These are phyloP conservation scores for Silvanus unidentatus DNA, from an alignment of 2,888 invertebrate species.

Conservation along the genomic window DNA sequence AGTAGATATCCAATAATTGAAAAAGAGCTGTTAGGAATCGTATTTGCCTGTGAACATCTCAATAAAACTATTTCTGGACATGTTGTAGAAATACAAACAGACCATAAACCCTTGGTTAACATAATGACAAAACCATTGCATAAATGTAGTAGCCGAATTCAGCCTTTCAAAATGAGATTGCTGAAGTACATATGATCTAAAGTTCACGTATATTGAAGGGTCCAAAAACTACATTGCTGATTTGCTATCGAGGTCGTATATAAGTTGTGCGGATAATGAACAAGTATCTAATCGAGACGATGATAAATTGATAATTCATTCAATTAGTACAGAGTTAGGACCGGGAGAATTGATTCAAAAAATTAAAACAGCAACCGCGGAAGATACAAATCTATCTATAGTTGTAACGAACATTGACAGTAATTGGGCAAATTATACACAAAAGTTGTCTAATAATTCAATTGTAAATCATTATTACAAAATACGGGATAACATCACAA, in stretches of 20 bases:
- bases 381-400: not conserved
- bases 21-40: conserved; percentile 7
- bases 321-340: too few relatives aligned
- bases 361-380: not conserved
- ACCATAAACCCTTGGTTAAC: conserved; percentile 8
- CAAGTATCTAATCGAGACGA: too few relatives aligned
- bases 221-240: conserved; percentile 6
- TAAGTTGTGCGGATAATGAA: too few relatives aligned
- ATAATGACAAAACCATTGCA: conserved; percentile 6
- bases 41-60: not conserved
- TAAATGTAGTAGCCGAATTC: not conserved
- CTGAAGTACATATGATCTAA: not conserved
- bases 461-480: conserved; percentile 1
- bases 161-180: not conserved
- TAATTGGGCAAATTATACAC: not conserved
- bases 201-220: not conserved
- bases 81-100: conserved; percentile 1
- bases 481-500: not conserved
- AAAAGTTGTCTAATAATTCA: too few relatives aligned
- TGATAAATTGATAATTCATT: too few relatives aligned
- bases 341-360: too few relatives aligned
- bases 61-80: not conserved
- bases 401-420: not conserved
- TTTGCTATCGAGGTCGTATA: conserved; percentile 4
- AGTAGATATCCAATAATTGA: conserved; percentile 8